Evolutionary conservation across 1,140 invertebrate species (phyloP).

Genomic region (Galendromus occidentalis): DNA sequence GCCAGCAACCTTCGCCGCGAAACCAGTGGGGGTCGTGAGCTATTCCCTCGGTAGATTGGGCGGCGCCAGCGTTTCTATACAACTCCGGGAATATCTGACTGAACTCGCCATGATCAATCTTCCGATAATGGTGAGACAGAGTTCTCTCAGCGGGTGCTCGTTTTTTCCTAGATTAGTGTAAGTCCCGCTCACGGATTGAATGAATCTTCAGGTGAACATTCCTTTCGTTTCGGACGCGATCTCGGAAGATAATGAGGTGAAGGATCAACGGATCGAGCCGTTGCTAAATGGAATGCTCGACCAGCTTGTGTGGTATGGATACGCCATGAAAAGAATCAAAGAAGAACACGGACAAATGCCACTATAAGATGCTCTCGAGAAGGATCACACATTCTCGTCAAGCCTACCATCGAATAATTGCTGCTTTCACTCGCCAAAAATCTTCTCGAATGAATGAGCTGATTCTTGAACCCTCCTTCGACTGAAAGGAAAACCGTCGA

Average conservation of each 20-base stretch:
- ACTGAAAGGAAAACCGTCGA: too few relatives aligned
- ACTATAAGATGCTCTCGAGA: neutral
- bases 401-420: too few relatives aligned
- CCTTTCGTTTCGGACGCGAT: slow-evolving; percentile 1
- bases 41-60: slow-evolving; percentile 32
- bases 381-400: too few relatives aligned
- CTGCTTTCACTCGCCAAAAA: too few relatives aligned
- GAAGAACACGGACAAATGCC: slow-evolving; percentile 8
- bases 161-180: too few relatives aligned
- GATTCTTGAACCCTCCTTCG: too few relatives aligned
- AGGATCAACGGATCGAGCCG: neutral
- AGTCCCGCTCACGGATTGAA: too few relatives aligned
- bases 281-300: neutral
- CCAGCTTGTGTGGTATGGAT: neutral
- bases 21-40: slow-evolving; percentile 30
- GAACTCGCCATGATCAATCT: slow-evolving; percentile 32
- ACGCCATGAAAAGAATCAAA: neutral
- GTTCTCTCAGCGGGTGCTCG: too few relatives aligned
- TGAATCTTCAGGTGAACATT: neutral
- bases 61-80: slow-evolving; percentile 29
- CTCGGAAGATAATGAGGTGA: neutral
- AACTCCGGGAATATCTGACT: slow-evolving; percentile 28
- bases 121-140: slow-evolving; percentile 22
- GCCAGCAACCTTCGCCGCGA: slow-evolving; percentile 25
- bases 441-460: too few relatives aligned